Conservation (phyloP, 2,113 vertebrate species). For the Polyodon spathula region DNA sequence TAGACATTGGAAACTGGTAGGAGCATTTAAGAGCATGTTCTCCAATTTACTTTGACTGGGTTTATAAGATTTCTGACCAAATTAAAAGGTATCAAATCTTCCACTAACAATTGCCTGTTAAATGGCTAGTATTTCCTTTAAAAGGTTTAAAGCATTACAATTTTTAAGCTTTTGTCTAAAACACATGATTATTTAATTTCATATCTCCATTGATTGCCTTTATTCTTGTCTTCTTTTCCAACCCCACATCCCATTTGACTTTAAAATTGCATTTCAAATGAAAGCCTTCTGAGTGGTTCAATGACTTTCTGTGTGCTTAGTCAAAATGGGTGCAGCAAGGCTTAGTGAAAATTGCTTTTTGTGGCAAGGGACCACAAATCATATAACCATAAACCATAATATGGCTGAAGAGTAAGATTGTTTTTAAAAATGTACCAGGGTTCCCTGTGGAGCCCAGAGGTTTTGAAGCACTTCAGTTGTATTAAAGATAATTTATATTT, state of each 20-base stretch:
- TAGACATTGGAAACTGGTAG: no score
- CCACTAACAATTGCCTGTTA: no score
- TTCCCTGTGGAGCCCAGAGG: not conserved
- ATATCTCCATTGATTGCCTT: not conserved
- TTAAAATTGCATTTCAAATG: not conserved
- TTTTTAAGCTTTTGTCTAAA: not conserved
- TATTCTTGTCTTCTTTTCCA: constrained; percentile 1
- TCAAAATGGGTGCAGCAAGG: not conserved
- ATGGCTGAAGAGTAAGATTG: constrained; percentile 1
- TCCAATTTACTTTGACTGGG: no score
- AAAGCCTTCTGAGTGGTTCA: not conserved
- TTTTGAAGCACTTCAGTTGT: not conserved
- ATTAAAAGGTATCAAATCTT: no score
- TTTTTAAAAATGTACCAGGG: not conserved
- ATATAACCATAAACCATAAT: not conserved
- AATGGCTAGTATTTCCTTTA: no score
- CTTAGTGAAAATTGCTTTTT: constrained; percentile 3
- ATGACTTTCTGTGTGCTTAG: not conserved
- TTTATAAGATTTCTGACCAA: no score
- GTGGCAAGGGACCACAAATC: not conserved
- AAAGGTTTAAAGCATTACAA: no score
- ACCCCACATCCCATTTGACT: not conserved
- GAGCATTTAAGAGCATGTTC: no score
- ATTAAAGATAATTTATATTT: not conserved
- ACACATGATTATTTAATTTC: not conserved